Evolutionary conservation across 2,113 vertebrate genomes (phyloP).

Genomic region (Tupaia tana): DNA sequence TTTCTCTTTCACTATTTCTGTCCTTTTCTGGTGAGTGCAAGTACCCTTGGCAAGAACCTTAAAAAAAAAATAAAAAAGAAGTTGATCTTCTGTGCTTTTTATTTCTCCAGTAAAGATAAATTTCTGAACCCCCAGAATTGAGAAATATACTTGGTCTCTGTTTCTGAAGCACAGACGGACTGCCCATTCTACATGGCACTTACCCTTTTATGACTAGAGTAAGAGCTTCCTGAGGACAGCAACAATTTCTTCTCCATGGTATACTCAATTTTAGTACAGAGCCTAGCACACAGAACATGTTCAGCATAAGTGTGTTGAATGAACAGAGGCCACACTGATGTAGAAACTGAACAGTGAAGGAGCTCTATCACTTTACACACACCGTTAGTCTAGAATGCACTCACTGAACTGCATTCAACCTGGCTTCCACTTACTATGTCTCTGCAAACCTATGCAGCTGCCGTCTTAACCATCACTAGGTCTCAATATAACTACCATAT

Average conservation of each 20-base stretch:
- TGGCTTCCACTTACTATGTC: rapidly evolving
- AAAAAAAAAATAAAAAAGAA: neutral
- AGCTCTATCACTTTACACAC: neutral
- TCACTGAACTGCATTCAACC: rapidly evolving
- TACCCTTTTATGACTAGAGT: neutral
- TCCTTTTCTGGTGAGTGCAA: too few species aligned
- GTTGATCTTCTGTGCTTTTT: neutral
- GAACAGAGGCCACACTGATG: neutral
- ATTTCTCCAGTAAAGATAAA: neutral
- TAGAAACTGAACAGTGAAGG: neutral
- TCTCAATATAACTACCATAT: neutral
- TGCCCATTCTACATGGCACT: neutral
- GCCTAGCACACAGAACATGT: neutral
- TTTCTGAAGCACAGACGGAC: neutral
- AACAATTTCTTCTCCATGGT: neutral
- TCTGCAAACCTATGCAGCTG: neutral
- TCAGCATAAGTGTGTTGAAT: neutral
- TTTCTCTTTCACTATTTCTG: too few species aligned
- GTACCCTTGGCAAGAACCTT: too few species aligned
- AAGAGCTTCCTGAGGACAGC: neutral
- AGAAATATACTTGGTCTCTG: neutral
- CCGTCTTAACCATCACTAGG: neutral
- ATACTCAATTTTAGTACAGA: neutral
- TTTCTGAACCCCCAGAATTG: neutral
- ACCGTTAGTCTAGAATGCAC: rapidly evolving